Base-by-base conservation (phyloP, 1,140 invertebrate genomes). In the Adoxophyes honmai region DNA sequence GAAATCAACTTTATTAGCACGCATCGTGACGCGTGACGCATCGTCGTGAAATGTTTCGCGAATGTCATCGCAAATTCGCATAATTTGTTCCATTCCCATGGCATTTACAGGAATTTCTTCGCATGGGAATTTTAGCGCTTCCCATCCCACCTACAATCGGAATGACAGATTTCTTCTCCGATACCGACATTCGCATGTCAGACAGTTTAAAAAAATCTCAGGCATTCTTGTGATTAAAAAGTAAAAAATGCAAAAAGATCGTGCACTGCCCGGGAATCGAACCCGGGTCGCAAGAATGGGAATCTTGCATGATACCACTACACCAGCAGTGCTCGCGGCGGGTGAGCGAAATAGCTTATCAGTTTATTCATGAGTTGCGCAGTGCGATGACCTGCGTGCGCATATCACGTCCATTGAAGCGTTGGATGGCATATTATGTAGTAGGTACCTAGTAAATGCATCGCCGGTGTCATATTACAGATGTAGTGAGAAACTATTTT, bases 221-320 rank as follows among this genome's bases (percentile, higher is more conserved):
- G 21, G 42, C 7, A 48, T 48, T 48, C 21, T n/a, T 48, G 18
- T 48, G 21, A 42, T 52, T 7, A 55, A 35, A 37, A 60, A 36
- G 6, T 18, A 60, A 56, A 67, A 61, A 52, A 51, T 14, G 0
- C 0, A 10, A 87, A 83, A 81, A 72, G 59, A 4, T 1, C n/a
- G n/a, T 96, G 95, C 95, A 95, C 95, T 94, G 95, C 94, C 95
- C 95, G 95, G 95, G 95, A 96, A 96, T 96, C 95, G 95, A 96
- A 96, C 95, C 95, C 95, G 95, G 93, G 94, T 96, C 95, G 93
- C 95, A 96, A 96, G 95, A 95, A 95, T 96, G 95, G 95, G 95
- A 96, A 95, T 96, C 95, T 96, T 96, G 94, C 94, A 96, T 96
- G 95, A 96, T 97, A 96, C 95, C 95, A 96, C 93, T 97, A 96